phyloP scores from a whole-genome alignment of 2,888 invertebrate species.

The Hesperia comma region DNA sequence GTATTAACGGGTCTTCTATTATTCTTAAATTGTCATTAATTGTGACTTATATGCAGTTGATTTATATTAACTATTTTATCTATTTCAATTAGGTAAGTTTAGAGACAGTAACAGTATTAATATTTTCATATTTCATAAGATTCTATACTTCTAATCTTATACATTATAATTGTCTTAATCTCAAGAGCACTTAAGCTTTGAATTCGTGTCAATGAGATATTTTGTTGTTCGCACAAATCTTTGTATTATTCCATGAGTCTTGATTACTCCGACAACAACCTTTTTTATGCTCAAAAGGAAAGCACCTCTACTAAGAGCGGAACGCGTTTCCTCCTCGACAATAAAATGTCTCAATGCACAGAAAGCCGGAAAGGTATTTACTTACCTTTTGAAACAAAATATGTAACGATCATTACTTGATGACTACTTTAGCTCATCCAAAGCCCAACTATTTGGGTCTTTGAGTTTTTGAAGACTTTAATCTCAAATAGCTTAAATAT shows the following conservation, averaged over 20 bases:
- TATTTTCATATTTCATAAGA: too few relatives aligned
- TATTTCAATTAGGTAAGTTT: too few relatives aligned
- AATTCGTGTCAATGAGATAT: not conserved
- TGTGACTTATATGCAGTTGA: too few relatives aligned
- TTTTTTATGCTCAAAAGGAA: slow-evolving; percentile 25
- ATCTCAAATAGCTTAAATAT: too few relatives aligned
- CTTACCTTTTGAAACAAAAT: slow-evolving; percentile 9
- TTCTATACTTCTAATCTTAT: too few relatives aligned
- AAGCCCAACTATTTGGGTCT: too few relatives aligned
- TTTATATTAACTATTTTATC: too few relatives aligned
- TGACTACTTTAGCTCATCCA: not conserved
- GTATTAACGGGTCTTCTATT: too few relatives aligned
- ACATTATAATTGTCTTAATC: not conserved
- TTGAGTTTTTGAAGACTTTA: too few relatives aligned
- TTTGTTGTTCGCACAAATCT: slow-evolving; percentile 4
- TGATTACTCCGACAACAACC: slow-evolving; percentile 26
- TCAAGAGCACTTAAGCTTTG: not conserved
- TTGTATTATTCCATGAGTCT: slow-evolving; percentile 16
- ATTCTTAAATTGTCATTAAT: too few relatives aligned
- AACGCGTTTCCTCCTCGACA: slow-evolving; percentile 21
- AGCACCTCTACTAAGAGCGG: slow-evolving; percentile 16
- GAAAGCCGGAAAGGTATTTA: slow-evolving; percentile 10
- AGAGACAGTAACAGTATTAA: too few relatives aligned
- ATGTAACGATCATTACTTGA: slow-evolving; percentile 19
- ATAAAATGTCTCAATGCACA: slow-evolving; percentile 29